Evolutionary conservation across 2,113 vertebrate genomes (phyloP).

Genomic region (Varanus salvator): DNA sequence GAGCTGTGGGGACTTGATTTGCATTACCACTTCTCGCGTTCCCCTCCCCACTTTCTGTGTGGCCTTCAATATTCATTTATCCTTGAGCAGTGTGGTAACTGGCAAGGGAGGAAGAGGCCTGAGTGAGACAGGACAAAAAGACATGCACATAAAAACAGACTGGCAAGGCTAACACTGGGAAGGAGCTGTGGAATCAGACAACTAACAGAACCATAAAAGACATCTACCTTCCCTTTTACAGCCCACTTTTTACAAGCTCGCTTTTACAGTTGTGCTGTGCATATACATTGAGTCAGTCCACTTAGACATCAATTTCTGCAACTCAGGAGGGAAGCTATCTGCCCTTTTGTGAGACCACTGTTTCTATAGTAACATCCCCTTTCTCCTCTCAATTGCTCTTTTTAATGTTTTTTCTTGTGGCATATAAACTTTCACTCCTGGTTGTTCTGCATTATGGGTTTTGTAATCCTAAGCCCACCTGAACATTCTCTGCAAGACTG

Average conservation of each 20-base stretch:
- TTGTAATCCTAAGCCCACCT: not conserved
- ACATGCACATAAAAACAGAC: not conserved
- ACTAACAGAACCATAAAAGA: not conserved
- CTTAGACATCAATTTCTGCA: not conserved
- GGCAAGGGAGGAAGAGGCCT: conserved; percentile 1
- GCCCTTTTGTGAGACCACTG: not conserved
- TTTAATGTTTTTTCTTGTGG: not conserved
- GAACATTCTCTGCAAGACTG: not conserved
- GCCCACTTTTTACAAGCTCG: not conserved
- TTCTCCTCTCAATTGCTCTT: not conserved
- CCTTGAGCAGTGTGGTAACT: not conserved
- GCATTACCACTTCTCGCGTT: not conserved
- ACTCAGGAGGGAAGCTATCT: not conserved
- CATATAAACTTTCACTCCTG: not conserved
- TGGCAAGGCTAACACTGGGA: not conserved
- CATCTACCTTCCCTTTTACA: not conserved
- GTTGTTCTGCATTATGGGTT: not conserved
- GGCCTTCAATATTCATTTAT: not conserved
- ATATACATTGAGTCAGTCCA: not conserved
- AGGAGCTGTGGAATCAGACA: not conserved
- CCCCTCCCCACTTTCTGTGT: not conserved
- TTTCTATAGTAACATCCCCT: not conserved
- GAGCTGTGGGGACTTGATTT: not conserved
- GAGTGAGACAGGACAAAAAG: not conserved
- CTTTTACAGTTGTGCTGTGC: not conserved